These are phyloP conservation scores for Cheilosia vernalis DNA, from an alignment of 2,888 invertebrate species.

Conservation along the genomic window DNA sequence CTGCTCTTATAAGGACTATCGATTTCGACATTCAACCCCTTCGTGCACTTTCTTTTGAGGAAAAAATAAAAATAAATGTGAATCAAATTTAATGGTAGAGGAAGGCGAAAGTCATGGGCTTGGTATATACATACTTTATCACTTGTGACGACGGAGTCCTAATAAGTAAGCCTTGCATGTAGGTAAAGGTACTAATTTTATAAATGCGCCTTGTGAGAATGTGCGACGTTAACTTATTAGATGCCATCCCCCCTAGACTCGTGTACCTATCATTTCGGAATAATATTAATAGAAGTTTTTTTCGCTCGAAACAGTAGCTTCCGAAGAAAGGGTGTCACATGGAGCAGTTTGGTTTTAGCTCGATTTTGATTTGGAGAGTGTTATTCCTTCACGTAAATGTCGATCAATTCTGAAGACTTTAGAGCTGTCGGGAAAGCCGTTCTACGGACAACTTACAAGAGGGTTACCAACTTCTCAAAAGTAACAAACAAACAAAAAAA, in stretches of 20 bases:
- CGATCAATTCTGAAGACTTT: too few relatives aligned
- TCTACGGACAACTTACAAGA: too few relatives aligned
- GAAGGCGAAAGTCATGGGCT: slow-evolving; percentile 54
- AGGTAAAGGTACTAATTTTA: slow-evolving; percentile 68
- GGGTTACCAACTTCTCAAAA: too few relatives aligned
- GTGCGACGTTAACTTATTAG: slow-evolving; percentile 65
- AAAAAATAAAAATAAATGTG: slow-evolving; percentile 27
- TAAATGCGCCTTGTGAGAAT: slow-evolving; percentile 55
- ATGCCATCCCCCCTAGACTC: slow-evolving; percentile 42
- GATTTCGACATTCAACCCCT: slow-evolving; percentile 27
- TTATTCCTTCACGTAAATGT: too few relatives aligned
- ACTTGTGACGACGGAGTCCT: slow-evolving; percentile 9
- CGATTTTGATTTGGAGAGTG: too few relatives aligned
- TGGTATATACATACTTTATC: slow-evolving; percentile 16
- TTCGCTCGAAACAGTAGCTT: background rate
- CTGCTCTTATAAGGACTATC: background rate
- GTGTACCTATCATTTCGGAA: slow-evolving; percentile 1
- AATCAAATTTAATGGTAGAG: slow-evolving; percentile 46
- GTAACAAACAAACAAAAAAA: too few relatives aligned
- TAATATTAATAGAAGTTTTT: background rate
- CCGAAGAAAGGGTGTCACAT: background rate
- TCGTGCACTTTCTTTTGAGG: slow-evolving; percentile 20
- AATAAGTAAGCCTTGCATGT: slow-evolving; percentile 63
- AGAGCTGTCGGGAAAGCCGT: too few relatives aligned
- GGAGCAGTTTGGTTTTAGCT: too few relatives aligned